A percentile compares a stretch with the other conserved stretches of the same genome.
phyloP scores from a whole-genome alignment of 2,113 vertebrate genomes.

The Azemiops feae region DNA sequence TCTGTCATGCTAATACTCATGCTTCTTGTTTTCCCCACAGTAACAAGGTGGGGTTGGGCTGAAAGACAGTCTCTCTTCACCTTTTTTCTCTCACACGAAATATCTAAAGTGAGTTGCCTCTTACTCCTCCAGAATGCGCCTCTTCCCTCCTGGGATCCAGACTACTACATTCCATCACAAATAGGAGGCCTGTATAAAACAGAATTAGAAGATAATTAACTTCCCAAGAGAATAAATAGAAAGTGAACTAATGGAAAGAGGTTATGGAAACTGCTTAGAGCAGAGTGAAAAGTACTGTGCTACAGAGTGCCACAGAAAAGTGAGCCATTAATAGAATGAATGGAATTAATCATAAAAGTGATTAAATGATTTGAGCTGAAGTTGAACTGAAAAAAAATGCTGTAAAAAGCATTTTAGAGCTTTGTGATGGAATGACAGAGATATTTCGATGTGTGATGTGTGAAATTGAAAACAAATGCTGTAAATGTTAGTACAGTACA shows the following conservation, averaged over 20 bases:
- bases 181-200: not conserved
- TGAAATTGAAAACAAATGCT: not conserved
- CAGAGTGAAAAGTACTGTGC: not conserved
- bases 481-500: not conserved
- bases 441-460: not conserved
- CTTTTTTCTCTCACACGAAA: not conserved
- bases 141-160: not conserved
- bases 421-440: not conserved
- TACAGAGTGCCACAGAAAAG: not conserved
- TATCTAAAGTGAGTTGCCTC: not conserved
- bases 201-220: not conserved
- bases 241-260: not conserved
- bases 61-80: not conserved
- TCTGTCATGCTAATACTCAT: not conserved
- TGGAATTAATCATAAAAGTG: not conserved
- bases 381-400: not conserved
- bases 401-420: not conserved
- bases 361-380: not conserved
- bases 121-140: not conserved
- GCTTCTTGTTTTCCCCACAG: not conserved
- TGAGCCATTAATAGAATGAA: not conserved
- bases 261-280: not conserved
- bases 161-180: not conserved
- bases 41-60: not conserved
- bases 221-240: not conserved